Base-by-base conservation (phyloP, 2,113 vertebrate species). In the Austrofundulus limnaeus region DNA sequence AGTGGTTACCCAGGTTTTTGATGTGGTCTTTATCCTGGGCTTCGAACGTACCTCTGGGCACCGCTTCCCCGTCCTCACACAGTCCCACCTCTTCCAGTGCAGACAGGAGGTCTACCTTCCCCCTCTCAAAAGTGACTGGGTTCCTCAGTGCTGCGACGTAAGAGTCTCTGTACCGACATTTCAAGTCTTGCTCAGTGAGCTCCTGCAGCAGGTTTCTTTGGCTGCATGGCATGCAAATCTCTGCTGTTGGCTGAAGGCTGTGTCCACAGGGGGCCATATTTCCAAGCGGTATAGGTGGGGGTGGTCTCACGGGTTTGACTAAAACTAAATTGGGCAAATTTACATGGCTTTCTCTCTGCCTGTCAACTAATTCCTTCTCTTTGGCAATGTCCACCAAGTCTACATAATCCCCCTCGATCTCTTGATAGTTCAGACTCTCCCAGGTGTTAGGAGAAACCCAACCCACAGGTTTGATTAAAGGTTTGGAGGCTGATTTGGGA, bases 331-430 rank as follows among this genome's bases (percentile, higher is more conserved):
- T 66, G 12, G 72, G 21, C 39, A 80, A 63, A 34, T 84, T 69
- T 38, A 41, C 45, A 20, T 55, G 66, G 62, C 81, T 75, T 17
- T 34, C 31, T 34, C 31, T 34, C 31, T 34, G 31, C 31, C 31
- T 34, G 8, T 54, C 54, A 13, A 72, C 61, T 42, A 54, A 63
- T 13, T 86, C 85, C 24, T 84, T 89, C 5, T 90, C 91, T 78
- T 88, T 93, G n/a, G 91, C 77, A 8, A 92, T 90, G 48, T 94
- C 93, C 70, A 98, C 81, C 38, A 98, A 91, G 62, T 95, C 93
- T n/a, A 99, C 96, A 1, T 98, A 98, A 51, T 98, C 96, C 1
- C 96, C 96, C 66, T 94, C 95, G 23, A 94, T 85, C 65, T 94
- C 92, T 66, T 85, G 88, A 81, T 82, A 90, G 64, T 77, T 85